These are phyloP conservation scores for Psephotus haematonotus DNA, from an alignment of 2,113 vertebrate species.

Conservation along the genomic window DNA sequence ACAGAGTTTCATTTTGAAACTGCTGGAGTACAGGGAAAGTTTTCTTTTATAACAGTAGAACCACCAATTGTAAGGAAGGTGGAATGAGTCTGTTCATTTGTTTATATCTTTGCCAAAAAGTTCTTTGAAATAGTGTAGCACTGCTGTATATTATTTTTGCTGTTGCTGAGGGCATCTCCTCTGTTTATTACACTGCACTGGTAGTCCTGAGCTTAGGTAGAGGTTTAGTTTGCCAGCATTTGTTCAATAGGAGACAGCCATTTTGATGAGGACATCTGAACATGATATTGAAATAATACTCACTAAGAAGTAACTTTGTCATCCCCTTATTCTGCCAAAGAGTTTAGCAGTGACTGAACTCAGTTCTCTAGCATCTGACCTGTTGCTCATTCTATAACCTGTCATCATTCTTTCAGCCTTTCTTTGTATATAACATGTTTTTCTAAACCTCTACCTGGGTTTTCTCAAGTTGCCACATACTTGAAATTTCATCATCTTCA, in stretches of 20 bases:
- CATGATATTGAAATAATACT: neutral
- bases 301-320: neutral
- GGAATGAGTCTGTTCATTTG: neutral
- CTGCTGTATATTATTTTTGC: neutral
- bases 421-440: neutral
- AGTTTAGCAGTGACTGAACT: neutral
- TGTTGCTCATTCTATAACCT: neutral
- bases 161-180: neutral
- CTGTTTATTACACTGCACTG: neutral
- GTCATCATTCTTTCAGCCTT: neutral
- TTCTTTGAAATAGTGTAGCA: neutral
- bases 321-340: neutral
- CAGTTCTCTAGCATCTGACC: neutral
- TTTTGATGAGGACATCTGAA: neutral
- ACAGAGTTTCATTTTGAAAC: neutral
- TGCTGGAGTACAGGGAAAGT: neutral
- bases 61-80: neutral
- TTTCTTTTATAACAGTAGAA: neutral
- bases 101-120: neutral
- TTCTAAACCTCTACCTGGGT: neutral
- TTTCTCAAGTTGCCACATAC: neutral
- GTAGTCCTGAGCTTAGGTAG: neutral
- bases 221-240: neutral
- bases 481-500: neutral
- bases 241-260: neutral